Base-by-base conservation (phyloP, 2,888 invertebrate species). In the Mylabris sibirica region DNA sequence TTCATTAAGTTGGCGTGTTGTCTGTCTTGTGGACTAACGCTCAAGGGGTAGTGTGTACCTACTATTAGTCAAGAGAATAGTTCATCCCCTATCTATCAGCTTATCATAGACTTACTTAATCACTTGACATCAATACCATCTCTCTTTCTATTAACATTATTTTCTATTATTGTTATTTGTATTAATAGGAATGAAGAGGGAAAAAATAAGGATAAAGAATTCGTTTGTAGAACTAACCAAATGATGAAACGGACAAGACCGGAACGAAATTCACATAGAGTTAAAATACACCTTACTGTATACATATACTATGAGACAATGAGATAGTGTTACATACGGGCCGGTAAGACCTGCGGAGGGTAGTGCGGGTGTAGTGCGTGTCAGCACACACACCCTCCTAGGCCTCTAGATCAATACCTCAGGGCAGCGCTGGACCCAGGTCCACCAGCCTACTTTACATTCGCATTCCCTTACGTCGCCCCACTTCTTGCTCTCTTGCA, bases 391-490 rank as follows among this genome's bases (percentile, higher is more conserved):
- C 82, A 82, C 82, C 82, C 82, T 81, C 80, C 80, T 80, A 80
- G 80, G 79, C 81, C 81, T 79, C 79, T 81, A 84, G 84, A 84
- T 85, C 85, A 84, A 84, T 84, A 84, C 84, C 84, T 84, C 83
- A 81, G 84, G 84, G 84, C 84, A 84, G 83, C 82, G 83, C 84
- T 81, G 84, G 84, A 84, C 83, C 84, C 82, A 83, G 82, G 82
- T 82, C 83, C 82, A 83, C 83, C 87, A 83, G 83, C 88, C 88
- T 86, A 87, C 88, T 88, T 88, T 89, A 89, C 89, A 89, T 84
- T 84, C 83, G 80, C 81, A 79, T 79, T 82, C 84, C 84, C 83
- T 74, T 72, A 72, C 72, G 69, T 71, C 77, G 74, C 77, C 72
- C 69, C 70, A 75, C 76, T 74, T 72, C 88, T 77, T 79, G 87